phyloP scores from a whole-genome alignment of 2,888 invertebrate genomes.

The Limenitis camilla region DNA sequence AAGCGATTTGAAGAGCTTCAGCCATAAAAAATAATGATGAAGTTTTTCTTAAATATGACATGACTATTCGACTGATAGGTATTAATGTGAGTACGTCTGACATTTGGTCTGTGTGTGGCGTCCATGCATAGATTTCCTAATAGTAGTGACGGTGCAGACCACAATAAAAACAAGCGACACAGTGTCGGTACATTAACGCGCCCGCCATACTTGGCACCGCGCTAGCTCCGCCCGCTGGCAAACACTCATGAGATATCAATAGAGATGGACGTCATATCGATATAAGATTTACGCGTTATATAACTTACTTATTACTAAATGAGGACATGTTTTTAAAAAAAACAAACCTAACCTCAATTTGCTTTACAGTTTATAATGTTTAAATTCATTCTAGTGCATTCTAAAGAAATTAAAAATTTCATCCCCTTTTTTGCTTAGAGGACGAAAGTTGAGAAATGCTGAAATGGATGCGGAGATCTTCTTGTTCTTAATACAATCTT shows the following conservation, averaged over 20 bases:
- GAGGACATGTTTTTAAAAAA: neutral
- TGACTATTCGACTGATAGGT: slow-evolving; percentile 8
- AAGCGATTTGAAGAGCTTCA: no score
- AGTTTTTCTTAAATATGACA: neutral
- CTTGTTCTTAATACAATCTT: no score
- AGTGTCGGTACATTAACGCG: slow-evolving; percentile 67
- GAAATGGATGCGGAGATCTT: no score
- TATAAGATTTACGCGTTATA: slow-evolving; percentile 27
- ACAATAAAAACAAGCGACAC: slow-evolving; percentile 59
- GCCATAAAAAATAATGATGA: no score
- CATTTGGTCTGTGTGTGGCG: slow-evolving; percentile 25
- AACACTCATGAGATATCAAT: slow-evolving; percentile 45
- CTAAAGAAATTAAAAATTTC: no score
- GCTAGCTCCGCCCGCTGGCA: slow-evolving; percentile 61
- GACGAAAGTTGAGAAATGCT: no score
- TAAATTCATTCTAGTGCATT: no score
- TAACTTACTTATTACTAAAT: slow-evolving; percentile 4
- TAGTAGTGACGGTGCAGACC: slow-evolving; percentile 42
- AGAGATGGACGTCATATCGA: slow-evolving; percentile 52
- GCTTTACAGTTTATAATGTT: no score
- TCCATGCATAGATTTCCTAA: slow-evolving; percentile 29
- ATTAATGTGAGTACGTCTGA: slow-evolving; percentile 12
- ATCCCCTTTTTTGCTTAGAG: no score
- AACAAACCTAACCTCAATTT: no score
- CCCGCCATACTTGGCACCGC: slow-evolving; percentile 70